Base-by-base conservation (phyloP, 2,888 invertebrate genomes). In the Eristalinus aeneus region DNA sequence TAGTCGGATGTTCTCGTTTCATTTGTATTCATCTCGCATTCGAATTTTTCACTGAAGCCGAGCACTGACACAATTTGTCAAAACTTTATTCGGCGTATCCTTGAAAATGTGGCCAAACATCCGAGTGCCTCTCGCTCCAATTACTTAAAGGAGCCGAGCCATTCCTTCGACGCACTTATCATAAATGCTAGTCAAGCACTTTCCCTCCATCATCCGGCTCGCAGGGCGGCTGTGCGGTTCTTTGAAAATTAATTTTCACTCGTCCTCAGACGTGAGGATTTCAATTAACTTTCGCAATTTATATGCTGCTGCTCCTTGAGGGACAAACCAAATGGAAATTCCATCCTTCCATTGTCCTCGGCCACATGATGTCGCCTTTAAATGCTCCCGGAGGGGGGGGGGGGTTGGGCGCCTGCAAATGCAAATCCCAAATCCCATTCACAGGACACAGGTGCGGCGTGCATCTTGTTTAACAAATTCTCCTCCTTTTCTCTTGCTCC, bases 271-370 rank as follows among this genome's bases (percentile, higher is more conserved):
- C 63, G 76, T 69, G 72, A 77, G 76, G 27, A 78, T 82, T 82
- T 86, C 86, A 82, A 86, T 86, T 86, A 82, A 86, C 60, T 81
- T 81, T 85, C 32, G 60, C 63, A 77, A 77, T 81, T 85, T 86
- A 77, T 77, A 46, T 27, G 23, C 31, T 31, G 36, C 46, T 12
- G 27, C 23, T 46, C 63, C 58, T 64, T 46, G 60, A 16, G 32
- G 75, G 75, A 72, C 75, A 80, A 75, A 75, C 61, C 61, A 79
- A 75, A 72, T 54, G 56, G 75, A 79, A 78, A 64, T 71, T 20
- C 60, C 39, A 56, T 71, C 31, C 36, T 79, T 75, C 73, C 53
- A 63, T 71, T 79, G 54, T 67, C 23, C 69, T 61, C 68, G 64
- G 75, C 75, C 79, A 80, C 75, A 85, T 81, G 80, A 82, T 86